Base-by-base conservation (phyloP, 1,140 invertebrate genomes). In the Nasonia vitripennis region DNA sequence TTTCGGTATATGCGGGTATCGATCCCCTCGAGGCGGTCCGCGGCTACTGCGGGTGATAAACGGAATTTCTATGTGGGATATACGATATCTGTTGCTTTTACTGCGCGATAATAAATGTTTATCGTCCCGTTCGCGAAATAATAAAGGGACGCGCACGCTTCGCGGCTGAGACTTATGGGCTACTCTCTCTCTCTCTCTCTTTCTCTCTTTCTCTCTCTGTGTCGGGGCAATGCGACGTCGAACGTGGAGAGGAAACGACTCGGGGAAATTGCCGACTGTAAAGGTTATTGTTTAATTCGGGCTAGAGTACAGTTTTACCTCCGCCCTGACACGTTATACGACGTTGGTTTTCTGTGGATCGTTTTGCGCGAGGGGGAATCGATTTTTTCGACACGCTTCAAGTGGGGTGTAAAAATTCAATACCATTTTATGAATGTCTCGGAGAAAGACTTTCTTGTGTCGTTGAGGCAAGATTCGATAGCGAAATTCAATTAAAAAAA, bases 101-200 rank as follows among this genome's bases (percentile, higher is more conserved):
- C 55, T 11, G 51, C 77, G 20, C 48, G 51, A 78, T 37, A 78
- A 78, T 78, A 55, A 78, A 78, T 78, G 51, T 78, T 78, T 78
- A 78, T 78, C 31, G 77, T n/a, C 12, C 27, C 77, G 20, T 34
- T 78, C 11, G 23, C 37, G 77, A 78, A 78, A 78, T 78, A 62
- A 78, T 67, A 78, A 62, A 62, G 51, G 27, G 10, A 71, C 55
- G 14, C 17, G 20, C 20, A 17, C 41, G 41, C 4, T 75, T 45
- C 34, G 37, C 14, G 37, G 73, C 14, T 71, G 23, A n/a, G 70
- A 71, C 55, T 62, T 62, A 74, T 71, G 20, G 70, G 70, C 70
- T 71, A 27, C 14, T 71, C 3, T 6, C 7, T 74, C 73, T 41
- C 12, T 23, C 41, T n/a, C 5, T 71, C 3, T 6, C 7, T 74